Conservation (phyloP, 2,888 invertebrate species). For the Theretra japonica region DNA sequence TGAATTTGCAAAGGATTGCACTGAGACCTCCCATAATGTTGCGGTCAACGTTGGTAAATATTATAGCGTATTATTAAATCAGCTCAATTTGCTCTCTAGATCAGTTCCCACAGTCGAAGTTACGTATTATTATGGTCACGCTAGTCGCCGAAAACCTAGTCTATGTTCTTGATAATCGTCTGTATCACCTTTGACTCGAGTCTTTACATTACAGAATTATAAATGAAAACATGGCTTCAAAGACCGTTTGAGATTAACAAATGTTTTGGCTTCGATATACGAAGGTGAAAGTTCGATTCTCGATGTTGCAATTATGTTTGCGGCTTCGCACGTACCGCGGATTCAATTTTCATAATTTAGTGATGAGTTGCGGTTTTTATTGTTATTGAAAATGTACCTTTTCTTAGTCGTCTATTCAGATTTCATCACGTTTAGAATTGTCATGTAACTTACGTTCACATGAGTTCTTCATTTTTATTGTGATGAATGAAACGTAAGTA, state of each 20-base stretch:
- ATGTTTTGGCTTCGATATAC: constrained; percentile 20
- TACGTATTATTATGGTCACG: background rate
- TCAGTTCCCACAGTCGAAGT: background rate
- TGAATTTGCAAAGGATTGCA: background rate
- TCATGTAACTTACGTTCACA: background rate
- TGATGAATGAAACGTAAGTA: background rate
- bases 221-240: background rate
- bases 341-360: constrained; percentile 38
- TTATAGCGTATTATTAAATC: background rate
- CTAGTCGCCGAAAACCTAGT: constrained; percentile 15
- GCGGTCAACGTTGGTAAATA: background rate
- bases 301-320: constrained; percentile 45
- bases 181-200: constrained; percentile 10
- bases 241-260: constrained; percentile 1
- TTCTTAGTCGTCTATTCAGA: constrained; percentile 37
- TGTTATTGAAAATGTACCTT: constrained; percentile 43
- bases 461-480: background rate
- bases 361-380: constrained; percentile 57
- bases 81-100: background rate
- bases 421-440: constrained; percentile 16
- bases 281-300: constrained; percentile 49
- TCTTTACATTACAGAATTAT: background rate
- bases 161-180: constrained; percentile 9
- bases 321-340: constrained; percentile 49
- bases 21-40: background rate